Evolutionary conservation across 2,113 vertebrate species (phyloP), one percentile per base, ranked within the genome.

Genomic region (Engraulis encrasicolus): DNA sequence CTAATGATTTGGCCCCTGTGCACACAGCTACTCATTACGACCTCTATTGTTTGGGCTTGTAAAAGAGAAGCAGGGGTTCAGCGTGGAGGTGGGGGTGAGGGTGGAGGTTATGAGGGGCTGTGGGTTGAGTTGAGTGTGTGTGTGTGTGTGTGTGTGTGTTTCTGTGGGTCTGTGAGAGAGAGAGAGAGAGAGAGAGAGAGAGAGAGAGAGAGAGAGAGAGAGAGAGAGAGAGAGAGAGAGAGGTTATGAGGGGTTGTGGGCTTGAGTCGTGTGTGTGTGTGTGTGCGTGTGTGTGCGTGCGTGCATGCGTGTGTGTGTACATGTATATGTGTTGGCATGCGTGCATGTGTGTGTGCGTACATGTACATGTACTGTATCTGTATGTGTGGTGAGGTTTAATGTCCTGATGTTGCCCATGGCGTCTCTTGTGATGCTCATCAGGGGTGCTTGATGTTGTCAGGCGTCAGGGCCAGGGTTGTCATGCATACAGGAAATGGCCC

Each of bases 1-100:
- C 66, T 83, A 86, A 90, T 90, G 84, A 86, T 91, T 88, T 89
- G 89, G 87, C 86, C 86, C 49, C n/a, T n/a, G 83, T 86, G 87
- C 87, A 88, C 84, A 85, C 86, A 86, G 88, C 85, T 84, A 81
- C 78, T 91, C 87, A 89, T 91, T 91, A 85, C 83, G 83, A 61
- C 14, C 66, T 45, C 87, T 80, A 18, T 74, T 74, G 66, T 74
- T 31, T 74, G 66, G 3, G 66, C 66, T 74, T 74, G 31, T 74
- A 74, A 74, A 74, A 74, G 31, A 27, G 31, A 34, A 20, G 17
- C 17, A 54, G 52, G 17, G 14, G 50, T 17, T 1, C 12, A 18
- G 50, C 14, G 50, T 17, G 2, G 50, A 52, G 50, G 19, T 52
- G 23, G 23, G 58, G 31, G 27, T 3, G 66, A 31, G 1, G 27